Percentiles rank a stretch among this genome's conserved stretches.
phyloP scores from a whole-genome alignment of 2,113 vertebrate genomes.

The Zosterops borbonicus region DNA sequence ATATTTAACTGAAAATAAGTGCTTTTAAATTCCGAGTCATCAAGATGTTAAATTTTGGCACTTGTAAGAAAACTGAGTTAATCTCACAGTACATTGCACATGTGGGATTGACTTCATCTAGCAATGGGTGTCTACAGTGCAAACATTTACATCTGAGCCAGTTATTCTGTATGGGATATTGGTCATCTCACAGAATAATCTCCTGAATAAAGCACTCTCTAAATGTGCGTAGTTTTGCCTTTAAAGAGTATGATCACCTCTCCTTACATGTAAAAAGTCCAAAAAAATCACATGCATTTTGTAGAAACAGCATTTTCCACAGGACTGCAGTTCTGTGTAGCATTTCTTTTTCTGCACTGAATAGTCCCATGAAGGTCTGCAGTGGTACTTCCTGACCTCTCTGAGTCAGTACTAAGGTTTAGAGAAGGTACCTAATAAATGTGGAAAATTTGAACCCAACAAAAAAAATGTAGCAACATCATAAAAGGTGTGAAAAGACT shows the following conservation, averaged over 20 bases:
- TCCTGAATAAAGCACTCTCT: neutral
- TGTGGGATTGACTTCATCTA: neutral
- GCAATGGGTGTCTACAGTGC: neutral
- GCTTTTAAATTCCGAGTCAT: neutral
- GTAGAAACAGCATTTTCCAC: neutral
- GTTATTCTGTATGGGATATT: neutral
- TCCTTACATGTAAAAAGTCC: neutral
- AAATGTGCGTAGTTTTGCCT: neutral
- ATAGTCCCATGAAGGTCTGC: neutral
- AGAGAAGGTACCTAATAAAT: neutral
- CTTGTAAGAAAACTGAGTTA: neutral
- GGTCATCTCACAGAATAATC: neutral
- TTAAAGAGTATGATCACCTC: neutral
- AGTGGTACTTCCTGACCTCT: neutral
- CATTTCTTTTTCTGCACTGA: neutral
- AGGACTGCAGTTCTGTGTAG: neutral
- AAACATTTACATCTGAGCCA: neutral
- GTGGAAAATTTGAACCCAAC: neutral
- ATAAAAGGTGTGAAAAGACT: neutral
- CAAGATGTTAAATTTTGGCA: neutral
- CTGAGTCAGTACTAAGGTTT: neutral
- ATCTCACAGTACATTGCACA: accelerated
- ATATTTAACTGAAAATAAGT: neutral
- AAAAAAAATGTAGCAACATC: neutral
- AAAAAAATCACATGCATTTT: neutral